Percentiles rank a stretch among this genome's conserved stretches.
These are phyloP conservation scores for Stenichneumon culpator DNA, from an alignment of 2,888 invertebrate genomes.

Conservation along the genomic window DNA sequence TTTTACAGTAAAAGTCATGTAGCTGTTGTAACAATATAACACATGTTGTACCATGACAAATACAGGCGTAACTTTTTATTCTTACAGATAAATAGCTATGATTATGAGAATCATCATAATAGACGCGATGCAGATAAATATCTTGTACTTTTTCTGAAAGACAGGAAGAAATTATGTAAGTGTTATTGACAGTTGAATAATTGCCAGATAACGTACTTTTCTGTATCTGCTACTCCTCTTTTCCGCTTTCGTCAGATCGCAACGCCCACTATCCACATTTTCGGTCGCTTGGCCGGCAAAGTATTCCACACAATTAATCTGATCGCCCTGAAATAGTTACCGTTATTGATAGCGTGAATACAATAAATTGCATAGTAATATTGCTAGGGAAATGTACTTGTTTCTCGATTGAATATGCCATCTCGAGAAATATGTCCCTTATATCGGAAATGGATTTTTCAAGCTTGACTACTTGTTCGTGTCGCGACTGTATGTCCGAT, in stretches of 20 bases:
- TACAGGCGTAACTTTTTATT: constrained; percentile 45
- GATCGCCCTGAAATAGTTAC: constrained; percentile 87
- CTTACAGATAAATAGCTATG: constrained; percentile 76
- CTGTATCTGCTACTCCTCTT: constrained; percentile 85
- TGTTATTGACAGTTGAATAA: neutral
- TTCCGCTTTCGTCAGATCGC: constrained; percentile 86
- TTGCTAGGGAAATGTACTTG: constrained; percentile 86
- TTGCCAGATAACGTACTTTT: constrained; percentile 85
- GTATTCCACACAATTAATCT: constrained; percentile 89
- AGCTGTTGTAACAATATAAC: constrained; percentile 37
- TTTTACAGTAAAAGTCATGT: constrained; percentile 10
- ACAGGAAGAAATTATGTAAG: constrained; percentile 51
- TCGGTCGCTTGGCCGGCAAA: constrained; percentile 88
- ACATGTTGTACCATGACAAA: constrained; percentile 58
- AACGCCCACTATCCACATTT: constrained; percentile 87
- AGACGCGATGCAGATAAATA: constrained; percentile 79
- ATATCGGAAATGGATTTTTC: constrained; percentile 93
- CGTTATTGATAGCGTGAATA: constrained; percentile 30
- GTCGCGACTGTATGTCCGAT: constrained; percentile 93
- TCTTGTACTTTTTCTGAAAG: constrained; percentile 85
- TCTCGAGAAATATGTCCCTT: constrained; percentile 93
- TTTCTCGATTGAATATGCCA: constrained; percentile 92
- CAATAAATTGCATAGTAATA: constrained; percentile 21
- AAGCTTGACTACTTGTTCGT: constrained; percentile 92
- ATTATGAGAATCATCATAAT: constrained; percentile 81